Evolutionary conservation across 2,113 vertebrate genomes (phyloP).

Genomic region (Gnathonemus echidnorhynchus): DNA sequence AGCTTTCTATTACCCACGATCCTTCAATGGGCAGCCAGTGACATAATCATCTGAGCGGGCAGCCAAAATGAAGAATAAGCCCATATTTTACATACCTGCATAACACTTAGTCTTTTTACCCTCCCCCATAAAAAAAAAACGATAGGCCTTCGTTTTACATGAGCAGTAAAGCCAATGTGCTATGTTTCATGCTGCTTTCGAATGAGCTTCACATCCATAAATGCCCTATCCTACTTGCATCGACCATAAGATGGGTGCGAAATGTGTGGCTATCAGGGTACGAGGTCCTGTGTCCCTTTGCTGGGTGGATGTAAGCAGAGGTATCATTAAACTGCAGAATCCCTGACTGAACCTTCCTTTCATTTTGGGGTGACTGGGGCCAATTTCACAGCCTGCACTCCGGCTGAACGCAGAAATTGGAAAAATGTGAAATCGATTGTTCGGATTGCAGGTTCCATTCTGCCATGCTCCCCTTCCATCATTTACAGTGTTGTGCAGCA

Average conservation of each 20-base stretch:
- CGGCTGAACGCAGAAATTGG: slow-evolving; percentile 71
- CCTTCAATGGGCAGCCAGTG: background rate
- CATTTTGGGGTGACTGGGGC: slow-evolving; percentile 61
- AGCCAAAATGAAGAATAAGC: background rate
- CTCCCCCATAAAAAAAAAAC: background rate
- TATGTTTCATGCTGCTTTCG: slow-evolving; percentile 16
- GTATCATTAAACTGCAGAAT: slow-evolving; percentile 51
- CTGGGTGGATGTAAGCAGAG: slow-evolving; percentile 62
- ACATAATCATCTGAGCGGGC: background rate
- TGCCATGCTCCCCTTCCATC: slow-evolving; percentile 68
- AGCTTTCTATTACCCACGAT: background rate
- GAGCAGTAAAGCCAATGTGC: background rate
- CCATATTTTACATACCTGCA: background rate
- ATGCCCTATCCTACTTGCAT: slow-evolving; percentile 39
- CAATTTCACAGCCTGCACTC: slow-evolving; percentile 77
- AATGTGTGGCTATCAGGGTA: slow-evolving; percentile 54
- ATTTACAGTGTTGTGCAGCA: slow-evolving; percentile 54
- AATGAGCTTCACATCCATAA: slow-evolving; percentile 32
- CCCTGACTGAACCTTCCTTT: slow-evolving; percentile 58
- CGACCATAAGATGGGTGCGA: slow-evolving; percentile 36
- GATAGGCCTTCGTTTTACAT: slow-evolving; percentile 20
- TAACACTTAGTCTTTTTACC: slow-evolving; percentile 2
- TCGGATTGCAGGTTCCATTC: slow-evolving; percentile 74
- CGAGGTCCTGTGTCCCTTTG: slow-evolving; percentile 43
- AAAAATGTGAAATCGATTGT: slow-evolving; percentile 78